phyloP scores from a whole-genome alignment of 2,888 invertebrate genomes.

The Isotomurus palustris region DNA sequence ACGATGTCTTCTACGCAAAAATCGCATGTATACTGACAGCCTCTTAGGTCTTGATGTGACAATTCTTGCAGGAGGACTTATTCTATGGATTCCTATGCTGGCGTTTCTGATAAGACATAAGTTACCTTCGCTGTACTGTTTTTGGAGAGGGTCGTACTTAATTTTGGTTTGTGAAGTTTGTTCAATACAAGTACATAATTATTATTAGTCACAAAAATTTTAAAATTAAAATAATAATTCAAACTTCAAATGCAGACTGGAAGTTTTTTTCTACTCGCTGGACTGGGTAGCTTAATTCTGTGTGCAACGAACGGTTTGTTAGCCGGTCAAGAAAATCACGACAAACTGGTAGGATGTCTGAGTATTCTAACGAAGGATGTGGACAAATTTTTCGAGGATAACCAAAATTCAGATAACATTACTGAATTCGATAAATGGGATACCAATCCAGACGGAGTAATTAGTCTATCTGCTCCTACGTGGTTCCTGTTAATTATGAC shows the following conservation, averaged over 20 bases:
- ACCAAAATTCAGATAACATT: not conserved
- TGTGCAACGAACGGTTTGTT: not conserved
- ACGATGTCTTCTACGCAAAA: not conserved
- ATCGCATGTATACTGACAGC: not conserved
- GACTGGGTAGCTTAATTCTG: not conserved
- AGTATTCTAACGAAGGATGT: not conserved
- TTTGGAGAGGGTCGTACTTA: not conserved
- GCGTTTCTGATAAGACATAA: not conserved
- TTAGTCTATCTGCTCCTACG: not conserved
- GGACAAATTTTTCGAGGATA: not conserved
- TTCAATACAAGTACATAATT: too few relatives aligned
- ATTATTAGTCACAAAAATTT: too few relatives aligned
- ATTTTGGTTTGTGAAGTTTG: not conserved
- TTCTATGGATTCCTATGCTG: not conserved
- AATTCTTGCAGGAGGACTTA: not conserved
- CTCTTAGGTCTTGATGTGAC: not conserved
- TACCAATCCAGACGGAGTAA: not conserved
- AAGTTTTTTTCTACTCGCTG: not conserved
- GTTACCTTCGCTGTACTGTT: not conserved
- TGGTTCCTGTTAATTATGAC: not conserved
- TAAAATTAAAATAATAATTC: not conserved
- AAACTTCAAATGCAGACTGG: not conserved
- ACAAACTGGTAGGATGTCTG: not conserved
- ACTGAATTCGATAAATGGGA: not conserved
- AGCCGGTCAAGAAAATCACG: not conserved